Percentiles rank a stretch among this genome's conserved stretches.
phyloP scores from a whole-genome alignment of 2,113 vertebrate species.

The Archocentrus centrarchus region DNA sequence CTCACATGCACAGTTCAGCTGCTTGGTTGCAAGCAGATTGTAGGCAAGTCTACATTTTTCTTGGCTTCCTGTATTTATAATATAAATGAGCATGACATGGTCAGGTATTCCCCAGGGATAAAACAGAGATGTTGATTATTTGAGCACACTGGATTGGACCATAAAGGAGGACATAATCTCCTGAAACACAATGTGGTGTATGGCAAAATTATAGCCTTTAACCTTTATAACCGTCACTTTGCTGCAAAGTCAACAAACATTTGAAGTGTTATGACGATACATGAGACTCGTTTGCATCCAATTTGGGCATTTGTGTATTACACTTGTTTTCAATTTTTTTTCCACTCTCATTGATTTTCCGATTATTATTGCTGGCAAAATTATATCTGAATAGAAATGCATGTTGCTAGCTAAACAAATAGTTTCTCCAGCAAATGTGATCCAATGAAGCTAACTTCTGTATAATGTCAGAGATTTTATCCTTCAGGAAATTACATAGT shows the following conservation, averaged over 20 bases:
- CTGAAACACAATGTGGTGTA: background rate
- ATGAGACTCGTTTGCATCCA: background rate
- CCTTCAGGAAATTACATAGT: background rate
- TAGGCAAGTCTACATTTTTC: background rate
- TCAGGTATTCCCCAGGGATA: background rate
- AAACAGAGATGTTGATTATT: background rate
- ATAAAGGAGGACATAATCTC: accelerated
- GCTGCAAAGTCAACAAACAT: background rate
- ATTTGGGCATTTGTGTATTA: too few species aligned
- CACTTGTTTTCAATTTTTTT: too few species aligned
- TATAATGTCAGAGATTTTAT: background rate
- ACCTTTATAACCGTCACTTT: background rate
- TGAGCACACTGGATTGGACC: background rate
- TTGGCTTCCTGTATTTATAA: too few species aligned
- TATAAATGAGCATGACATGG: too few species aligned
- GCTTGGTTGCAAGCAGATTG: accelerated
- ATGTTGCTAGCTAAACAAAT: too few species aligned
- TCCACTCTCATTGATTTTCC: background rate
- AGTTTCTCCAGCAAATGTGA: background rate
- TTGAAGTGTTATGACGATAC: background rate
- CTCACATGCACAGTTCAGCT: background rate
- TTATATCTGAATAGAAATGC: too few species aligned
- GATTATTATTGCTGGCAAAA: too few species aligned
- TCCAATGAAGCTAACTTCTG: background rate
- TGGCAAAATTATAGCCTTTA: background rate